Evolutionary conservation across 2,113 vertebrate species (phyloP), one percentile per base, ranked within the genome.

Genomic region (Grantiella picta): DNA sequence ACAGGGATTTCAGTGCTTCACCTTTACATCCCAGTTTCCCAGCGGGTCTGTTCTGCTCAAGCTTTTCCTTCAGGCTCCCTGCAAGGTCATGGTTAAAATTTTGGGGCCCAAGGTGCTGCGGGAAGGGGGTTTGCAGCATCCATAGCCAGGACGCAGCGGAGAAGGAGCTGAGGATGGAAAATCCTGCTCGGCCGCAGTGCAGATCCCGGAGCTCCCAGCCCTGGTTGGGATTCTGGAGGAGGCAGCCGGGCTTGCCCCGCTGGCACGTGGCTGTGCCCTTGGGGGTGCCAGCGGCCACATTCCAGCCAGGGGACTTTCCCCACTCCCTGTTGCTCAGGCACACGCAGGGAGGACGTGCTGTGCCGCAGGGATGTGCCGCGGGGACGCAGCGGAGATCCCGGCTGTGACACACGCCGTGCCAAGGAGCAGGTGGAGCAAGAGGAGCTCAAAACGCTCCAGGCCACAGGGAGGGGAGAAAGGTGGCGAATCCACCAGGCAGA

Each of bases 201-300:
- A 16, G 21, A 42, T 69, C 54, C 54, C 2, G 28, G 54, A 47
- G 61, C 54, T 61, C n/a, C 54, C 47, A 31, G 70, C 45, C 28
- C 13, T 12, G 69, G 38, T 0, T 60, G 45, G 47, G 24, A 23
- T 40, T 27, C 29, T 6, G n/a, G 25, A 47, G 29, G 79, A 68
- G 40, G 53, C 0, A 0, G 60, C 33, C 0, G 9, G 35, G 60
- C 89, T 88, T 1, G 1, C 29, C 52, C 27, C 2, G 2, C 31
- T 66, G 86, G 86, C 65, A 44, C 7, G 12, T 56, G 2, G 29
- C 89, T 10, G 4, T 44, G 77, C 77, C 12, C 28, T 5, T 0
- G 7, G 49, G 20, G 70, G 4, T 42, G 53, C 20, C 59, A 6
- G 64, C 69, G 12, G 60, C 88, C 86, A 5, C 75, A 4, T 91